phyloP scores from a whole-genome alignment of 2,888 invertebrate species.

The Conops quadrifasciatus region DNA sequence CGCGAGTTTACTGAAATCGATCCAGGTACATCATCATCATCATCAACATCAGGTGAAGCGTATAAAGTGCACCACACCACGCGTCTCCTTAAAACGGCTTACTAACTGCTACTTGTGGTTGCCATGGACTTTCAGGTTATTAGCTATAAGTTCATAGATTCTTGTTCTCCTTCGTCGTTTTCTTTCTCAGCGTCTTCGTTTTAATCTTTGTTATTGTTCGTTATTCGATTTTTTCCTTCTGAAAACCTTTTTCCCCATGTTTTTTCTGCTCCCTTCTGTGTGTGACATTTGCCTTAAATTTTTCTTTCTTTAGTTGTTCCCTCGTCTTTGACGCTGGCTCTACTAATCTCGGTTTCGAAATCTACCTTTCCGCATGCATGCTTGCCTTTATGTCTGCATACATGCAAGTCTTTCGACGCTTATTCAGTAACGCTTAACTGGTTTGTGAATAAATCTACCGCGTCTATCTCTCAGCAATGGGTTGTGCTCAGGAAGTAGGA shows the following conservation, averaged over 20 bases:
- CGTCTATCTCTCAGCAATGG: background rate
- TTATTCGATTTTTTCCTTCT: too few species aligned
- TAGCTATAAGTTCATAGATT: slow-evolving; percentile 7
- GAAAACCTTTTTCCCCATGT: too few species aligned
- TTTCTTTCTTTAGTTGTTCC: too few species aligned
- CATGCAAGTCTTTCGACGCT: background rate
- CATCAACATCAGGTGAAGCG: slow-evolving; percentile 8
- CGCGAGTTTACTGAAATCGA: too few species aligned
- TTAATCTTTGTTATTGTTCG: too few species aligned
- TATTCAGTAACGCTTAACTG: slow-evolving; percentile 44
- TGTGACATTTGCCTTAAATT: too few species aligned
- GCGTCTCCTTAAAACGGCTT: too few species aligned
- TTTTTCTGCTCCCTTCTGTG: too few species aligned
- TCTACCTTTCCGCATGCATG: slow-evolving; percentile 7
- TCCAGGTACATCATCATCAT: background rate
- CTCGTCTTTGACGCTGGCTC: background rate
- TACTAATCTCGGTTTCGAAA: background rate
- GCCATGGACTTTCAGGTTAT: slow-evolving; percentile 22
- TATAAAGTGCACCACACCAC: slow-evolving; percentile 16
- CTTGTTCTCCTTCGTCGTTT: too few species aligned
- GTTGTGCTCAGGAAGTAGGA: background rate
- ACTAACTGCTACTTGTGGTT: background rate
- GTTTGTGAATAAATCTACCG: slow-evolving; percentile 27
- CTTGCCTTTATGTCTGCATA: background rate
- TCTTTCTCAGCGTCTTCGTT: too few species aligned